These are phyloP conservation scores for Gymnothorax reevesii DNA, from an alignment of 2,797 vertebrate genomes.

Conservation along the genomic window DNA sequence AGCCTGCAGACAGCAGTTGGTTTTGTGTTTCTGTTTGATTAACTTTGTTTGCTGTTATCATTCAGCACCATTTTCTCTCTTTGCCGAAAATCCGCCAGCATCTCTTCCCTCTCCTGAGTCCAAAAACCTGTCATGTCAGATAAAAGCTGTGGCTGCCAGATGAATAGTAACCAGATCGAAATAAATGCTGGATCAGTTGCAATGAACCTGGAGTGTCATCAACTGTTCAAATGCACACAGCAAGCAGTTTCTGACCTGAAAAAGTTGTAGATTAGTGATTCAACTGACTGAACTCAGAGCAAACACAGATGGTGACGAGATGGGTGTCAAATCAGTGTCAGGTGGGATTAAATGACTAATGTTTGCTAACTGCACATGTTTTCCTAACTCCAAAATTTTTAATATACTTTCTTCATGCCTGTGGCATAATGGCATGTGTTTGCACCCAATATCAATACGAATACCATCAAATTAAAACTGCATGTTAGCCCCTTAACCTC, in stretches of 20 bases:
- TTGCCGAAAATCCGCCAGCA: neutral
- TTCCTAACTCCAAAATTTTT: neutral
- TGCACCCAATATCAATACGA: no score
- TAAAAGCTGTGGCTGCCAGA: neutral
- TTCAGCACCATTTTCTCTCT: neutral
- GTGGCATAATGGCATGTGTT: no score
- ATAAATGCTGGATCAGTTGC: neutral
- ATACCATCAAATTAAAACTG: no score
- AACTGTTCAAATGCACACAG: neutral
- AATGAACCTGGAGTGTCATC: neutral
- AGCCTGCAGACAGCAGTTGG: constrained; percentile 1
- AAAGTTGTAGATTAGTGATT: neutral
- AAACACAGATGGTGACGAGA: neutral
- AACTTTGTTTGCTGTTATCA: constrained; percentile 14
- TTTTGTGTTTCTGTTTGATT: constrained; percentile 15
- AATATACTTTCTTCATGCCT: neutral
- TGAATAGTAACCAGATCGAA: neutral
- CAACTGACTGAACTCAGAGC: neutral
- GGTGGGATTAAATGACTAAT: neutral
- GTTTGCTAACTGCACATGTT: neutral
- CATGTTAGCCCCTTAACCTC: no score
- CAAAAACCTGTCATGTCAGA: neutral
- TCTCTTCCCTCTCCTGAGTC: constrained; percentile 10
- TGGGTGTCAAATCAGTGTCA: neutral
- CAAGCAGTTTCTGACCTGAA: neutral